A percentile compares a stretch with the other conserved stretches of the same genome.
Evolutionary conservation across 2,113 vertebrate genomes (phyloP).

Genomic region (Oncorhynchus masou): DNA sequence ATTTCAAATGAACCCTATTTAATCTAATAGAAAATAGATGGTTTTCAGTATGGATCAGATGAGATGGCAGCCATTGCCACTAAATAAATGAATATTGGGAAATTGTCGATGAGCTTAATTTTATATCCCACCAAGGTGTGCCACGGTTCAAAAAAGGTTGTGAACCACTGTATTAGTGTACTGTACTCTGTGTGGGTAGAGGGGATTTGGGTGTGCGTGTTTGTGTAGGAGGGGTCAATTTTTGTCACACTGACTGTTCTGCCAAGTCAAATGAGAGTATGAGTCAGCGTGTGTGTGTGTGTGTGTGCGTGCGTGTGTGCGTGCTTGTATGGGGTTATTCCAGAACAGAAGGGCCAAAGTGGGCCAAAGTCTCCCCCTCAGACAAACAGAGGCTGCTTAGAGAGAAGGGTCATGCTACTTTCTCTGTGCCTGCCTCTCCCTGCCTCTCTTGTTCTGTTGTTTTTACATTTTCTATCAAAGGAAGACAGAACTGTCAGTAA

Average conservation of each 20-base stretch:
- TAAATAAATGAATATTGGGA: no score
- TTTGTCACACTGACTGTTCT: conserved; percentile 23
- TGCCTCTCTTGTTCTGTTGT: conserved; percentile 35
- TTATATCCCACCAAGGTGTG: no score
- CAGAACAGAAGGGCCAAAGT: no score
- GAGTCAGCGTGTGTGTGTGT: not conserved
- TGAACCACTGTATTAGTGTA: not conserved
- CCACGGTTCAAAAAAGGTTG: no score
- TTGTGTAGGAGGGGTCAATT: not conserved
- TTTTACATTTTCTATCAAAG: conserved; percentile 11
- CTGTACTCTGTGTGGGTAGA: conserved; percentile 6
- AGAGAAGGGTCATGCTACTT: conserved; percentile 11
- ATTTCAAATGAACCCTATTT: no score
- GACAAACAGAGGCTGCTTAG: conserved; percentile 42
- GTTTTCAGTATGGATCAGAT: no score
- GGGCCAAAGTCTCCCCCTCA: conserved; percentile 15
- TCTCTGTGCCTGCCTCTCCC: conserved; percentile 20
- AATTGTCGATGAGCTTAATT: no score
- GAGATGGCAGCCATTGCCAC: no score
- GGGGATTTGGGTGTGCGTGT: not conserved
- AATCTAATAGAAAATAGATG: no score
- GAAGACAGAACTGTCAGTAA: conserved; percentile 16
- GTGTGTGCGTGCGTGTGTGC: not conserved
- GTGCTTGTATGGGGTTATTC: no score
- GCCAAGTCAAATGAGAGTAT: conserved; percentile 18